Conservation (phyloP, 2,113 vertebrate species). For the Indri indri region DNA sequence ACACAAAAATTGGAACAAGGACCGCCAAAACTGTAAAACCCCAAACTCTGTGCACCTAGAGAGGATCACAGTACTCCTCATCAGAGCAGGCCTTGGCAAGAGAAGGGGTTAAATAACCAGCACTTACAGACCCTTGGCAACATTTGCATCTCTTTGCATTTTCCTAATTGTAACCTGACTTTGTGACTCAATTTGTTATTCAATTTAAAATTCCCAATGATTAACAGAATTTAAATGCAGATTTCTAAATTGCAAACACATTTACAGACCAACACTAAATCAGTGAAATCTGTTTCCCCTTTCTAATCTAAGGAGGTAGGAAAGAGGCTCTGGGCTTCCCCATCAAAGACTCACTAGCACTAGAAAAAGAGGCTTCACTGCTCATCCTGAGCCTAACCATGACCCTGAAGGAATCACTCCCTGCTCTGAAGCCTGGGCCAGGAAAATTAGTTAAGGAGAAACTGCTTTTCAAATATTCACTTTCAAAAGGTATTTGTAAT, state of each 20-base stretch:
- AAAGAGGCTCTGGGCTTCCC: not conserved
- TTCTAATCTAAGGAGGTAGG: not conserved
- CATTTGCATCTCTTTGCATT: not conserved
- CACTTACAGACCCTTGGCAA: not conserved
- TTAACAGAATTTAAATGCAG: constrained; percentile 28
- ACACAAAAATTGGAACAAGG: constrained; percentile 35
- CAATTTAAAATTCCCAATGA: constrained; percentile 22
- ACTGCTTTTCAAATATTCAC: constrained; percentile 17
- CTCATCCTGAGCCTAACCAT: not conserved
- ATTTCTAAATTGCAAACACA: constrained; percentile 58
- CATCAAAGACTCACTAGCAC: not conserved
- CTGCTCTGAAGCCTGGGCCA: not conserved
- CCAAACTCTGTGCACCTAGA: not conserved
- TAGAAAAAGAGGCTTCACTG: not conserved
- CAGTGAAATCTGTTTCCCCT: not conserved
- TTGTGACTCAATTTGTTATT: constrained; percentile 4
- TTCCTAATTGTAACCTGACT: constrained; percentile 26
- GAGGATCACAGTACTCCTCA: constrained; percentile 21
- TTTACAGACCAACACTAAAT: constrained; percentile 48
- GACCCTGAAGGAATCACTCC: not conserved
- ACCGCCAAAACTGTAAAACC: constrained; percentile 23
- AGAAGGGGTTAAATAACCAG: constrained; percentile 9
- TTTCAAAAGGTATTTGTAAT: constrained; percentile 13
- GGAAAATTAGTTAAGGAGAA: not conserved
- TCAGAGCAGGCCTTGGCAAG: not conserved